Conservation (phyloP, 2,113 vertebrate species). For the Podiceps cristatus region DNA sequence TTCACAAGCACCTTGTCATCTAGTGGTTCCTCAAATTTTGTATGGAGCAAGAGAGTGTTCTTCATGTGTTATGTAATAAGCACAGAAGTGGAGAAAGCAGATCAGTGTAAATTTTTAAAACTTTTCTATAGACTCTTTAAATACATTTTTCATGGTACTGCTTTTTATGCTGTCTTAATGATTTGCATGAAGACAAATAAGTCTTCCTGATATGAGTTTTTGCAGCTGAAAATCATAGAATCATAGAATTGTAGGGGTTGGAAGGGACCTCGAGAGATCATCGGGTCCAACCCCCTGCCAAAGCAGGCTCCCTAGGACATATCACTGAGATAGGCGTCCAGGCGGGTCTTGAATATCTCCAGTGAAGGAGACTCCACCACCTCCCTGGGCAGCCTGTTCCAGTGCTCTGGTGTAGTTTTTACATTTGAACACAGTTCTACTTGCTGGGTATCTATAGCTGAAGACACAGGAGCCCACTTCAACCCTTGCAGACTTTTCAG, state of each 20-base stretch:
- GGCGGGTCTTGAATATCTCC: no score
- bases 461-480: background rate
- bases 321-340: no score
- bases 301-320: no score
- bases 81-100: background rate
- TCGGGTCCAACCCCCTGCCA: no score
- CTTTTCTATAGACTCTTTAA: background rate
- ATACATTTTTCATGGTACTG: fast-evolving
- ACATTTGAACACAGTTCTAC: background rate
- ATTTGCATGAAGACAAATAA: background rate
- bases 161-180: background rate
- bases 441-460: background rate
- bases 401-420: background rate
- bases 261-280: no score
- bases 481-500: background rate
- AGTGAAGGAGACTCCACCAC: no score
- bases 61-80: background rate
- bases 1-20: conserved; percentile 46
- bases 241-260: no score
- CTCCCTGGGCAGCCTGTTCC: no score
- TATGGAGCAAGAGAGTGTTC: conserved; percentile 57
- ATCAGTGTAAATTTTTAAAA: background rate
- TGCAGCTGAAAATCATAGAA: background rate
- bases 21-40: conserved; percentile 66
- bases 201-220: background rate